Conservation (phyloP, 2,113 vertebrate genomes). For the Patagioenas fasciata region DNA sequence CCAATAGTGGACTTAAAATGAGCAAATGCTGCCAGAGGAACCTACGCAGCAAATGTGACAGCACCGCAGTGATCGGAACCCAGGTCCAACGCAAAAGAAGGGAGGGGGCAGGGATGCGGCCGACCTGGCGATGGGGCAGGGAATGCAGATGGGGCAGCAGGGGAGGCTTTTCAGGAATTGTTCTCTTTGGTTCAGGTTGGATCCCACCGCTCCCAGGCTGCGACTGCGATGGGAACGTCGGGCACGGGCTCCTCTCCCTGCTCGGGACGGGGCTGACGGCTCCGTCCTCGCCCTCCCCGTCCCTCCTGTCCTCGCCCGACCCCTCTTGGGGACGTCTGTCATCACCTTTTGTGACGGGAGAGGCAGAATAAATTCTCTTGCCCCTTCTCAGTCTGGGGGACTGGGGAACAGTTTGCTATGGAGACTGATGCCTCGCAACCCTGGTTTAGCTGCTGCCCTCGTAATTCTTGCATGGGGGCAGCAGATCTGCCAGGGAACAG, state of each 20-base stretch:
- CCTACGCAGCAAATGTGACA: slow-evolving; percentile 34
- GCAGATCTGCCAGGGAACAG: neutral
- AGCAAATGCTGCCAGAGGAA: slow-evolving; percentile 59
- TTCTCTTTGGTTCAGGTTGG: rapidly evolving
- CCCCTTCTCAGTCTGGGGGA: neutral
- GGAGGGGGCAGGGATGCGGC: slow-evolving; percentile 24
- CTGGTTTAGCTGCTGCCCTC: neutral
- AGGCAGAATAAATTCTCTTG: neutral
- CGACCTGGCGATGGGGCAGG: neutral
- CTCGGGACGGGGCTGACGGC: rapidly evolving
- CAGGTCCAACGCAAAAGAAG: neutral
- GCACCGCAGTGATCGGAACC: neutral
- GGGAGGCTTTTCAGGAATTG: slow-evolving; percentile 47
- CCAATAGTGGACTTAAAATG: slow-evolving; percentile 52
- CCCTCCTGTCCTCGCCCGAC: rapidly evolving
- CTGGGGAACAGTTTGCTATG: neutral
- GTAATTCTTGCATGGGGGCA: neutral
- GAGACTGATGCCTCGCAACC: neutral
- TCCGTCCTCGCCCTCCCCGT: neutral
- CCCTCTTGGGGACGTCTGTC: rapidly evolving
- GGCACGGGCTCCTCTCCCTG: neutral
- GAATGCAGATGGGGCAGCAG: slow-evolving; percentile 38
- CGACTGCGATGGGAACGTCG: neutral
- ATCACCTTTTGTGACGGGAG: neutral
- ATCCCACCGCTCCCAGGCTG: neutral